phyloP scores from a whole-genome alignment of 92 coral and sea anemone genomes.

The Parazoanthus darwini region DNA sequence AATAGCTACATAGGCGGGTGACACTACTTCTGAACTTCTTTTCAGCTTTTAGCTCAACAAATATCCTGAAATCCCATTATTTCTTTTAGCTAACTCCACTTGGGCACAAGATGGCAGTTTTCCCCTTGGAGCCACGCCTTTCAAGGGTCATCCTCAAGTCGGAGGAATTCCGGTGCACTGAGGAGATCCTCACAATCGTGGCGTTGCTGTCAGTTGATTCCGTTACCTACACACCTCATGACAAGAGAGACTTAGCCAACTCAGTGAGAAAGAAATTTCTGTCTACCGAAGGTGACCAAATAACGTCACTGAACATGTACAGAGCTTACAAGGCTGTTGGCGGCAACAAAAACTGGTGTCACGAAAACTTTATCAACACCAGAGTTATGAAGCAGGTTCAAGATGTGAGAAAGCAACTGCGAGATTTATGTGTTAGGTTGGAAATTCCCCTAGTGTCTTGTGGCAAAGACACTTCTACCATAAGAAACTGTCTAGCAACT shows the following conservation, averaged over 20 bases:
- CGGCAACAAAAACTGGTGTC: conserved; percentile 89
- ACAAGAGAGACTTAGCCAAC: conserved; percentile 84
- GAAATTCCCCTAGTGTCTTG: conserved; percentile 79
- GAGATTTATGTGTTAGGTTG: conserved; percentile 77
- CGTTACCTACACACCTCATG: conserved; percentile 92
- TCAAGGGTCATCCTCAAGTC: conserved; percentile 83
- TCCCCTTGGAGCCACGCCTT: conserved; percentile 94
- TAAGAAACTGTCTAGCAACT: conserved; percentile 80
- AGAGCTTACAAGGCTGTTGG: conserved; percentile 87
- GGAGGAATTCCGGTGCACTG: conserved; percentile 78
- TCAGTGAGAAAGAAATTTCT: conserved; percentile 87
- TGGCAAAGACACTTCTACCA: conserved; percentile 77
- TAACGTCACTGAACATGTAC: conserved; percentile 89
- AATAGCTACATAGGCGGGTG: not conserved
- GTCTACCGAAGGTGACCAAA: conserved; percentile 96
- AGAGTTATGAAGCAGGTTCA: conserved; percentile 84
- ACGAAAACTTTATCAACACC: conserved; percentile 85
- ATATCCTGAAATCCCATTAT: not conserved
- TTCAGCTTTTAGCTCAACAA: not conserved
- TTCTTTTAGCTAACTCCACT: conserved; percentile 70
- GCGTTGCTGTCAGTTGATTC: conserved; percentile 94
- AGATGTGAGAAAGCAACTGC: conserved; percentile 87
- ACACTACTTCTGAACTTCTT: not conserved
- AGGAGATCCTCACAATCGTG: conserved; percentile 87
- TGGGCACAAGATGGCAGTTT: conserved; percentile 84